Percentiles rank a stretch among this genome's conserved stretches.
Conservation (phyloP, 1,140 invertebrate species). For the Nilaparvata lugens region DNA sequence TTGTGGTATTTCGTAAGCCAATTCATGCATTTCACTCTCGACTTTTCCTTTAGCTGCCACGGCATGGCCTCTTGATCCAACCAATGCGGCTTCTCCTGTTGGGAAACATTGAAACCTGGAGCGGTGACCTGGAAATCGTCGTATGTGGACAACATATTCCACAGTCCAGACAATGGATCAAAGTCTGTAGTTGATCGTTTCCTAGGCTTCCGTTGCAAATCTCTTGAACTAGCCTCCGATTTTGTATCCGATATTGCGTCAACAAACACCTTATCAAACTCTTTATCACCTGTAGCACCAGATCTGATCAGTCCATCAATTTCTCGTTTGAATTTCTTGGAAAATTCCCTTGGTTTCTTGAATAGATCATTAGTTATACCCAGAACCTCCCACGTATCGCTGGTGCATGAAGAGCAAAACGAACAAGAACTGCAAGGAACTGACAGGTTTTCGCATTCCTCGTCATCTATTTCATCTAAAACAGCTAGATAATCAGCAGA, state of each 20-base stretch:
- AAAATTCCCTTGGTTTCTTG: neutral
- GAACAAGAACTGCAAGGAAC: conserved; percentile 1
- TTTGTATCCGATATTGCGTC: neutral
- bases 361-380: conserved; percentile 1
- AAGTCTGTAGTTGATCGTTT: neutral
- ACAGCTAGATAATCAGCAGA: neutral
- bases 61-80: conserved; percentile 18
- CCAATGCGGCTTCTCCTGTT: conserved; percentile 17
- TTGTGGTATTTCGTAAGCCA: conserved; percentile 15
- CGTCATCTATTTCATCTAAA: neutral
- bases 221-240: neutral
- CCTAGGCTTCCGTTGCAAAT: neutral
- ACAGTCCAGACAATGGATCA: conserved; percentile 16
- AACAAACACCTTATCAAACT: neutral
- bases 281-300: neutral
- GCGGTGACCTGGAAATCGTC: conserved; percentile 17
- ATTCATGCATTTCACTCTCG: conserved; percentile 16
- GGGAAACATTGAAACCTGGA: conserved; percentile 9
- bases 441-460: neutral
- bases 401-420: conserved; percentile 1
- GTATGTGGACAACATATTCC: conserved; percentile 19
- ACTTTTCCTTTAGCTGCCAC: conserved; percentile 14
- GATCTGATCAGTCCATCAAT: neutral
- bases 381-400: conserved; percentile 7
- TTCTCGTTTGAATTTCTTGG: neutral